Conservation (phyloP, 2,888 invertebrate species). For the Temnothorax unifasciatus region DNA sequence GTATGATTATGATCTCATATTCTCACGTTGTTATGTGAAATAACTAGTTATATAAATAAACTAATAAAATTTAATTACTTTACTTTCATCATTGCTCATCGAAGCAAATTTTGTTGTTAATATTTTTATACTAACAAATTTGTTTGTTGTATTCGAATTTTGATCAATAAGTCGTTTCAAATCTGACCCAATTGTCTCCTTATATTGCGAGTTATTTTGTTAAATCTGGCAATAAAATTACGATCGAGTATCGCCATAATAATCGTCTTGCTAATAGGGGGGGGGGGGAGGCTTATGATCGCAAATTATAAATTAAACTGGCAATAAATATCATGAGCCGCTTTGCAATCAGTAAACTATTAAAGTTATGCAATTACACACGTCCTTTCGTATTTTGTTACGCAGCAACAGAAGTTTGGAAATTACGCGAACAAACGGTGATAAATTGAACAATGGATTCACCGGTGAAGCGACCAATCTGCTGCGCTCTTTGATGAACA, state of each 20-base stretch:
- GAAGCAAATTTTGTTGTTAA: not conserved
- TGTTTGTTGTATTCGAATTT: not conserved
- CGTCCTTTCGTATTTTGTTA: constrained; percentile 4
- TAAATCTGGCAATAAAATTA: not conserved
- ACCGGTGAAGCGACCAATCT: constrained; percentile 92
- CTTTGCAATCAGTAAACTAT: not conserved
- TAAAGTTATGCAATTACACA: constrained; percentile 3
- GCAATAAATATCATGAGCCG: not conserved
- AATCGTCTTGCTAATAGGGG: not conserved
- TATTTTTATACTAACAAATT: constrained; percentile 7
- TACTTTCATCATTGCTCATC: not conserved
- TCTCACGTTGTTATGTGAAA: not conserved
- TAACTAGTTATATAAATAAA: constrained; percentile 21
- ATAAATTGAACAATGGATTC: constrained; percentile 83
- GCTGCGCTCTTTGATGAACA: constrained; percentile 92
- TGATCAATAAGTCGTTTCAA: not conserved
- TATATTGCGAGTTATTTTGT: not conserved
- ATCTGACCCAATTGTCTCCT: not conserved
- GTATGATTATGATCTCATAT: not conserved
- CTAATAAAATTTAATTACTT: not conserved
- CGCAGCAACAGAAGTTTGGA: constrained; percentile 84
- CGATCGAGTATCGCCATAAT: not conserved
- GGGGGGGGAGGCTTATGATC: not conserved
- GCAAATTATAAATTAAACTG: not conserved
- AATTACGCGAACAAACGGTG: constrained; percentile 85